A percentile compares a stretch with the other conserved stretches of the same genome.
Evolutionary conservation across 2,888 invertebrate species (phyloP).

Genomic region (Dexiosoma caninum): DNA sequence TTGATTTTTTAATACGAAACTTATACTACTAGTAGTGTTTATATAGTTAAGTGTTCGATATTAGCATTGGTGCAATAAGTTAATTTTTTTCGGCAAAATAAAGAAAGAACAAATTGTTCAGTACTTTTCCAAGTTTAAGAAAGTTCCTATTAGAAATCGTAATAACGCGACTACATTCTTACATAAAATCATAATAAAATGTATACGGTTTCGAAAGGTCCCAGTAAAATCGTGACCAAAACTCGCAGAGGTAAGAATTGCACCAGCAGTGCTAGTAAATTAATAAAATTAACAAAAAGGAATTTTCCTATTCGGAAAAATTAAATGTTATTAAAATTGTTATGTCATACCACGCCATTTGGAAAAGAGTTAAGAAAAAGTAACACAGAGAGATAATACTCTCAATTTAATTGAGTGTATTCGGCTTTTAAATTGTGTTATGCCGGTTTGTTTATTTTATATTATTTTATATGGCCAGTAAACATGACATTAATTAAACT

Average conservation of each 20-base stretch:
- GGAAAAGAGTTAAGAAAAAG: not conserved
- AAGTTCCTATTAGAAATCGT: conserved; percentile 46
- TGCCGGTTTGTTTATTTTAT: conserved; percentile 56
- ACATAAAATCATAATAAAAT: conserved; percentile 78
- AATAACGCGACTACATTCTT: not conserved
- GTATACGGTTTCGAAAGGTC: conserved; percentile 93
- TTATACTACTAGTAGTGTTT: not conserved
- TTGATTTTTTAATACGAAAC: conserved; percentile 1
- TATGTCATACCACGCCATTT: conserved; percentile 71
- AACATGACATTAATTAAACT: conserved; percentile 5
- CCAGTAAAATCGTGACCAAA: conserved; percentile 92
- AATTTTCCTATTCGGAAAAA: conserved; percentile 36
- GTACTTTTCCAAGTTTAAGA: conserved; percentile 7
- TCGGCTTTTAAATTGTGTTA: conserved; percentile 2
- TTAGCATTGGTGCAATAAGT: not conserved
- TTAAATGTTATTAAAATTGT: conserved; percentile 65
- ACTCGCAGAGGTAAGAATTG: conserved; percentile 82
- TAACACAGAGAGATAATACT: not conserved
- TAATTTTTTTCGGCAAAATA: not conserved
- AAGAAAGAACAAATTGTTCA: not conserved
- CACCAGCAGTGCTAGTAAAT: not conserved
- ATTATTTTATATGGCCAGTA: not conserved
- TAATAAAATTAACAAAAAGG: conserved; percentile 26
- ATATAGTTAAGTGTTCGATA: not conserved
- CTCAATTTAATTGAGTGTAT: not conserved